A percentile compares a stretch with the other conserved stretches of the same genome.
These are phyloP conservation scores for Crotophaga sulcirostris DNA, from an alignment of 2,113 vertebrate genomes.

Conservation along the genomic window DNA sequence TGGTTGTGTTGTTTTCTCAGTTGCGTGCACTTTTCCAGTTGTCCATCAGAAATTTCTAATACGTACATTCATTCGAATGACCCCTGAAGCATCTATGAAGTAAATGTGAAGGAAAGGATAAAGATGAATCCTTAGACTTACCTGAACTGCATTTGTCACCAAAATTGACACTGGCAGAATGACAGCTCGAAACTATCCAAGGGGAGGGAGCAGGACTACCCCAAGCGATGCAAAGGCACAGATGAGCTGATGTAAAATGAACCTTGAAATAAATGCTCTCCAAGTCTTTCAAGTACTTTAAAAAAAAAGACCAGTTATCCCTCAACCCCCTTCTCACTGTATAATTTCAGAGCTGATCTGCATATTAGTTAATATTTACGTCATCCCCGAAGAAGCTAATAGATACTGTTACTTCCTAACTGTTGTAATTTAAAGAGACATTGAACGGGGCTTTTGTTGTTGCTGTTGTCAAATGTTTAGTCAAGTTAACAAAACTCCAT, in stretches of 20 bases:
- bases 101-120: neutral
- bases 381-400: neutral
- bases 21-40: neutral
- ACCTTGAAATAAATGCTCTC: neutral
- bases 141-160: neutral
- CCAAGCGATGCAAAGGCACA: neutral
- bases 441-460: neutral
- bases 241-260: neutral
- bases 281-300: neutral
- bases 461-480: neutral
- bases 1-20: neutral
- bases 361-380: neutral
- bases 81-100: neutral
- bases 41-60: neutral
- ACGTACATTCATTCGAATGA: neutral
- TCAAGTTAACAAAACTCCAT: neutral
- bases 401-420: neutral
- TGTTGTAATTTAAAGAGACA: neutral
- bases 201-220: neutral
- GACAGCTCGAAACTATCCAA: no score
- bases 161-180: neutral
- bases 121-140: neutral
- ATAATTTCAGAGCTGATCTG: neutral
- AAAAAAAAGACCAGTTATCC: neutral
- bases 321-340: neutral